A percentile compares a stretch with the other conserved stretches of the same genome.
Evolutionary conservation across 2,113 vertebrate species (phyloP).

Genomic region (Corythornis vintsioides): DNA sequence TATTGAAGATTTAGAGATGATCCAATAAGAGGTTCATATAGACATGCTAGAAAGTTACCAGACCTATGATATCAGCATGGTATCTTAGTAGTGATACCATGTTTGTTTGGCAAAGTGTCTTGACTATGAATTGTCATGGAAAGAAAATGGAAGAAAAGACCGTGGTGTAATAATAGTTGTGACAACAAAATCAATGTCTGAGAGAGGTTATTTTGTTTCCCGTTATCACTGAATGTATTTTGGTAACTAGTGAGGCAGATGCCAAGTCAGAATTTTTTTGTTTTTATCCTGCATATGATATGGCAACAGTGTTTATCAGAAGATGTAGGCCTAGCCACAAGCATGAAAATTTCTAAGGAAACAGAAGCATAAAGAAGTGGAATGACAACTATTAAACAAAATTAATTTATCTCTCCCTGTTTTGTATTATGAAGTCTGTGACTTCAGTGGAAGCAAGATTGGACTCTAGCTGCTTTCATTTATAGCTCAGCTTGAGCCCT

Average conservation of each 20-base stretch:
- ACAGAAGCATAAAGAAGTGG: background rate
- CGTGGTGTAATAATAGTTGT: accelerated
- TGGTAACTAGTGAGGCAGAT: background rate
- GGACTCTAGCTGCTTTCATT: background rate
- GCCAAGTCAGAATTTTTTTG: background rate
- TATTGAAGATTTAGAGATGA: background rate
- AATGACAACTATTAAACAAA: background rate
- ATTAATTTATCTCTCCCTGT: background rate
- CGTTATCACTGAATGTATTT: background rate
- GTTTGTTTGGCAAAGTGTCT: background rate
- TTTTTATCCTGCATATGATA: background rate
- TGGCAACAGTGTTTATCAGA: background rate
- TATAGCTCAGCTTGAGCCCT: background rate
- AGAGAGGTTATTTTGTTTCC: background rate
- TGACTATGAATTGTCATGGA: background rate
- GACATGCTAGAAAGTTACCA: background rate
- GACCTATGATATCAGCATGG: background rate
- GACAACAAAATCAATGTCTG: background rate
- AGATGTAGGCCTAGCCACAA: background rate
- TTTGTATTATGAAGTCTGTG: background rate
- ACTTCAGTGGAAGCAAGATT: background rate
- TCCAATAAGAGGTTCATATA: background rate
- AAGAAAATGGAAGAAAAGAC: background rate
- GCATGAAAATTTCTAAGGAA: background rate
- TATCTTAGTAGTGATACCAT: background rate